Conservation (phyloP, 2,113 vertebrate genomes). For the Sinocyclocheilus rhinocerous region DNA sequence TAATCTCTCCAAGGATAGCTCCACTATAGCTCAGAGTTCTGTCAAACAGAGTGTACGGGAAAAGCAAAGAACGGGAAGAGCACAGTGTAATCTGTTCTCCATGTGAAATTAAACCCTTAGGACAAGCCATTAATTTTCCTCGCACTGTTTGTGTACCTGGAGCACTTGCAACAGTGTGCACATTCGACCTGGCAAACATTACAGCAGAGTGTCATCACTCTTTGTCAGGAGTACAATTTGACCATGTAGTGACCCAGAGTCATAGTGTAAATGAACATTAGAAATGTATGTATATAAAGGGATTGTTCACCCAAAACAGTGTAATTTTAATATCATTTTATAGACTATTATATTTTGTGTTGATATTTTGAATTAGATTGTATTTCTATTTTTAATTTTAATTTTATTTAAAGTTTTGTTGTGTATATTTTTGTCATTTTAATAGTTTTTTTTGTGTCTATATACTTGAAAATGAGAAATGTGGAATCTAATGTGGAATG, state of each 20-base stretch:
- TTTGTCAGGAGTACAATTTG: neutral
- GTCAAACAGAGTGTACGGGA: constrained; percentile 16
- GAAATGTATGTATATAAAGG: neutral
- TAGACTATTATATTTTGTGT: neutral
- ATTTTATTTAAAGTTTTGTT: neutral
- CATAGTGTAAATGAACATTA: neutral
- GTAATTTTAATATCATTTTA: neutral
- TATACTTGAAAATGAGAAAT: neutral
- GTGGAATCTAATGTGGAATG: too few species aligned
- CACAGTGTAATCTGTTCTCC: constrained; percentile 1
- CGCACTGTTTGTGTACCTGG: neutral
- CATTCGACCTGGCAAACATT: constrained; percentile 1
- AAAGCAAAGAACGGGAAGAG: neutral
- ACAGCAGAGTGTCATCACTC: neutral
- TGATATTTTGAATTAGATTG: neutral
- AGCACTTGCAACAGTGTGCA: neutral
- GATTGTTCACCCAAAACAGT: neutral
- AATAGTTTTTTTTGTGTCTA: neutral
- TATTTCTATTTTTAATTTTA: neutral
- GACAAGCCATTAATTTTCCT: neutral
- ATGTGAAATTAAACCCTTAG: constrained; percentile 17
- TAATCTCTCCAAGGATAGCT: neutral
- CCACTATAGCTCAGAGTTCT: constrained; percentile 7
- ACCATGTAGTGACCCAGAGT: constrained; percentile 4
- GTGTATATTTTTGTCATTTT: neutral